Evolutionary conservation across 2,888 invertebrate species (phyloP).

Genomic region (Tetranychus piercei): DNA sequence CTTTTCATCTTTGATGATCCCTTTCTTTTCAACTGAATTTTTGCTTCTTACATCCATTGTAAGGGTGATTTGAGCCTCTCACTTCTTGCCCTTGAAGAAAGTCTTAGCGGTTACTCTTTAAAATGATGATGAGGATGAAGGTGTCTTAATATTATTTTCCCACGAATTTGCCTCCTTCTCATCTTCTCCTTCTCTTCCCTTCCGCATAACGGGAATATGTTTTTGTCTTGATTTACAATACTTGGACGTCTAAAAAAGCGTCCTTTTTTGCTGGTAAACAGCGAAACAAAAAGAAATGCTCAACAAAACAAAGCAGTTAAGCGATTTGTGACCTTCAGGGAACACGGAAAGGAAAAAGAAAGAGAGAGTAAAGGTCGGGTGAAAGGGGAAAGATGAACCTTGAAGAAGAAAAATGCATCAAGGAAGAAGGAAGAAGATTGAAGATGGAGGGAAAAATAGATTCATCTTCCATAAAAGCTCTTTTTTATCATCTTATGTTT

Average conservation of each 20-base stretch:
- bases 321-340: background rate
- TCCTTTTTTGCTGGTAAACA: no score
- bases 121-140: background rate
- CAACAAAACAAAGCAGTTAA: background rate
- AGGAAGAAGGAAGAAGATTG: background rate
- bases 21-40: background rate
- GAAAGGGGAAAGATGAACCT: background rate
- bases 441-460: background rate
- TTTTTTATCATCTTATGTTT: background rate
- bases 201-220: background rate
- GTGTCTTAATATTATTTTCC: conserved; percentile 1
- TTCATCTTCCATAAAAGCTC: background rate
- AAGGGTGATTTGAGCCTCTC: background rate
- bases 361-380: conserved; percentile 1
- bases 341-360: background rate
- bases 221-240: background rate
- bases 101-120: background rate
- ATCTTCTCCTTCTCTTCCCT: background rate
- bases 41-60: background rate
- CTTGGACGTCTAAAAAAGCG: background rate
- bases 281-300: no score
- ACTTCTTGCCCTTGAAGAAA: background rate
- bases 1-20: background rate
- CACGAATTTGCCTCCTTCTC: background rate
- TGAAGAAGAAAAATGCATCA: background rate